A percentile compares a stretch with the other conserved stretches of the same genome.
phyloP scores from a whole-genome alignment of 2,797 vertebrate species.

The Melanitta fusca region DNA sequence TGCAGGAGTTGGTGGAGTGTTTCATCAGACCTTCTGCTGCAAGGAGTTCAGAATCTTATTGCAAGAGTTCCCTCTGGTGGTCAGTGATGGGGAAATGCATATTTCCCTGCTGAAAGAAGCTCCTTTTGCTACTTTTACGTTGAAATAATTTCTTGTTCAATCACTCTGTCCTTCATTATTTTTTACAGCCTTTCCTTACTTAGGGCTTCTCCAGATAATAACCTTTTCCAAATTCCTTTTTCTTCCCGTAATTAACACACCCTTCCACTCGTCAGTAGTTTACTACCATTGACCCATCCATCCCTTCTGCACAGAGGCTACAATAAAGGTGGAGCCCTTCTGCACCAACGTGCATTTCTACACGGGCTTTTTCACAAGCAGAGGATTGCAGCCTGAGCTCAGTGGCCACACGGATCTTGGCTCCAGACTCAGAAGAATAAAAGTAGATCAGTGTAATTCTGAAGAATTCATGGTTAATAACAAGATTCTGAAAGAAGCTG shows the following conservation, averaged over 20 bases:
- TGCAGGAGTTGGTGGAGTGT: background rate
- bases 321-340: background rate
- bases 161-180: background rate
- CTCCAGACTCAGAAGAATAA: background rate
- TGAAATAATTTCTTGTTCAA: background rate
- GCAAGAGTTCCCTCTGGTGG: slow-evolving; percentile 43
- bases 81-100: background rate
- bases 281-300: background rate
- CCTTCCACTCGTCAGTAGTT: background rate
- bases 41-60: background rate
- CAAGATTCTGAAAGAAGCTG: background rate
- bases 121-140: background rate
- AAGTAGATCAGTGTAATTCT: background rate
- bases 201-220: background rate
- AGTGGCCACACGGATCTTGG: background rate
- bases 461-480: background rate
- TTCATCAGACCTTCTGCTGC: fast-evolving
- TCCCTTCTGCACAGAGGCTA: background rate
- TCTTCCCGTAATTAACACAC: background rate
- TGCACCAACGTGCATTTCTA: background rate
- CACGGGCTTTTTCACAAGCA: background rate
- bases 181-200: background rate
- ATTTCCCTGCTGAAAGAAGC: fast-evolving
- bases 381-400: background rate
- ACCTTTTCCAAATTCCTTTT: background rate